Evolutionary conservation across 2,113 vertebrate species (phyloP).

Genomic region (Pachyramphus minor): DNA sequence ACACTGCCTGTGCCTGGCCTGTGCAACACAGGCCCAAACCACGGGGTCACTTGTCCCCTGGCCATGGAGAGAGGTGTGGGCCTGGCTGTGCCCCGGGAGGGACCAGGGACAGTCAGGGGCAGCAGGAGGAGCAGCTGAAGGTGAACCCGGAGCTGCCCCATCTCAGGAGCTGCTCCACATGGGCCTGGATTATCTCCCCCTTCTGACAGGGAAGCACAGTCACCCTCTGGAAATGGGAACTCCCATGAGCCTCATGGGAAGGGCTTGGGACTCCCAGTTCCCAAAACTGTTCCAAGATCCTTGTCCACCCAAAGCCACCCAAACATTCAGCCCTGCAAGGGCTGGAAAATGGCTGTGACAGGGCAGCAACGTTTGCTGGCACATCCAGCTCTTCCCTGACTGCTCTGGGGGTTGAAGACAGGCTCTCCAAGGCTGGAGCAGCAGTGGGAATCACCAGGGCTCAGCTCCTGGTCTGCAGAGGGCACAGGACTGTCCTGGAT

Average conservation of each 20-base stretch:
- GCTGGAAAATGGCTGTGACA: background rate
- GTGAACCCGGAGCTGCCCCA: background rate
- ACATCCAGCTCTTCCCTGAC: background rate
- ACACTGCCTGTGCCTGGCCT: background rate
- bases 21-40: accelerated
- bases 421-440: background rate
- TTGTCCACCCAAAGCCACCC: background rate
- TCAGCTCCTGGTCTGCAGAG: background rate
- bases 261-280: background rate
- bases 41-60: background rate
- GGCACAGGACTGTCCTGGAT: background rate
- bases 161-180: background rate
- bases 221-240: background rate
- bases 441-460: background rate
- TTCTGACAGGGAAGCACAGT: background rate
- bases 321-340: background rate
- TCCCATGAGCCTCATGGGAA: background rate
- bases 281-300: background rate
- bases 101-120: background rate
- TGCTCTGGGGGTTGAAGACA: accelerated
- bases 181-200: background rate
- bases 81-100: background rate
- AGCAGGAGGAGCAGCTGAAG: background rate
- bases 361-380: accelerated
- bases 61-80: background rate